Evolutionary conservation across 2,113 vertebrate species (phyloP).

Genomic region (Phainopepla nitens): DNA sequence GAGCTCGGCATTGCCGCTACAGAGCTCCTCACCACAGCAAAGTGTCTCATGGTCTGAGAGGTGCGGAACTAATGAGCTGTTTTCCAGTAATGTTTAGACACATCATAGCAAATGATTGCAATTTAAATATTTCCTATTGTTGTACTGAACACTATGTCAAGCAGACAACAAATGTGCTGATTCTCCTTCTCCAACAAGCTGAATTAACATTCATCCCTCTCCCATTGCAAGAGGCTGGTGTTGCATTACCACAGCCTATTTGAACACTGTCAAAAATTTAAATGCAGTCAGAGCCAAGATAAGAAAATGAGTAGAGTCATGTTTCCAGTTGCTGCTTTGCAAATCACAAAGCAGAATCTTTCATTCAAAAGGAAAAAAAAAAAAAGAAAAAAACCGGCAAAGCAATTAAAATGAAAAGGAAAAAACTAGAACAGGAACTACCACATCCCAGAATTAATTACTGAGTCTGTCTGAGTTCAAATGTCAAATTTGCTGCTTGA

Average conservation of each 20-base stretch:
- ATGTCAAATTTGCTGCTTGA: not conserved
- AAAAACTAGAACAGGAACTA: not conserved
- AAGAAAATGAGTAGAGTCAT: not conserved
- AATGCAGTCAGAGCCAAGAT: not conserved
- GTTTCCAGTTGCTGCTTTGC: not conserved
- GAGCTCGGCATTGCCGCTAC: not conserved
- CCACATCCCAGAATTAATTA: not conserved
- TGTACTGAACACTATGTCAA: not conserved
- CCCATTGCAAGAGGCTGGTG: not conserved
- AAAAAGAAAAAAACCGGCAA: accelerated
- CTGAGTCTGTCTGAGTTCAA: not conserved
- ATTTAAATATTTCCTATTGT: not conserved
- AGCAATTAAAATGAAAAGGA: not conserved
- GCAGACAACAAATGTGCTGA: not conserved
- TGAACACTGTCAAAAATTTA: not conserved
- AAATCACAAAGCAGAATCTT: not conserved
- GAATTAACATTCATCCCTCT: not conserved
- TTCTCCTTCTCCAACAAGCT: not conserved
- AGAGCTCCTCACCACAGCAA: not conserved
- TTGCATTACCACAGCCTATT: not conserved
- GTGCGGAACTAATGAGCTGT: not conserved
- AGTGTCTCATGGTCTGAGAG: accelerated
- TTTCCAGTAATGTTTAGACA: not conserved
- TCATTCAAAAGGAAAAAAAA: not conserved
- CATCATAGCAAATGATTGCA: not conserved